A percentile compares a stretch with the other conserved stretches of the same genome.
phyloP scores from a whole-genome alignment of 2,113 vertebrate genomes.

The Phalacrocorax aristotelis region DNA sequence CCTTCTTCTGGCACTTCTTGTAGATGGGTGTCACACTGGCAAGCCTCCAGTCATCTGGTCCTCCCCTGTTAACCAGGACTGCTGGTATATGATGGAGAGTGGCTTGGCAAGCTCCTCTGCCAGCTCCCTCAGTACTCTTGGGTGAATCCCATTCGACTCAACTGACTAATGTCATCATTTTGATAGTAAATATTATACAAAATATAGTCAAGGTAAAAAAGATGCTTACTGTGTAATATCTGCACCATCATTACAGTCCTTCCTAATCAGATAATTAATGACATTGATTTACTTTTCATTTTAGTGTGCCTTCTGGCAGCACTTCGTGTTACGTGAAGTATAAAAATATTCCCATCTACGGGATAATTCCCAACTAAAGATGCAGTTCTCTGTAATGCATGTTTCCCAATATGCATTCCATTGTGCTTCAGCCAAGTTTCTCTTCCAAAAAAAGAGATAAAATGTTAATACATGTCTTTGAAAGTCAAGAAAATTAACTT shows the following conservation, averaged over 20 bases:
- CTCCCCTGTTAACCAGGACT: no score
- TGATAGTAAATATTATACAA: neutral
- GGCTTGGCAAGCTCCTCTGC: no score
- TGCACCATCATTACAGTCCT: neutral
- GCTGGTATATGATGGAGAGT: no score
- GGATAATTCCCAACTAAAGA: neutral
- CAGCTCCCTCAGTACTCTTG: no score
- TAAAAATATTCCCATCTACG: neutral
- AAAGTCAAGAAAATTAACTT: neutral
- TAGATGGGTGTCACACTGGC: no score
- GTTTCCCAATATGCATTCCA: neutral
- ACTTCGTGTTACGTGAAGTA: neutral
- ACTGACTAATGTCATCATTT: neutral
- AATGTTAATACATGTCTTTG: neutral
- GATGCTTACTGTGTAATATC: neutral
- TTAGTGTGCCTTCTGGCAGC: neutral
- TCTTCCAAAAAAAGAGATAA: neutral
- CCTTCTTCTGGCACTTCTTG: no score
- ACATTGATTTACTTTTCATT: neutral
- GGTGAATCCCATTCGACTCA: no score
- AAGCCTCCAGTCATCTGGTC: no score
- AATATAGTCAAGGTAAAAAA: neutral
- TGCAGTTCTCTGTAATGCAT: neutral
- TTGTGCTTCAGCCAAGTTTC: neutral
- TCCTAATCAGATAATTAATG: neutral